Conservation (phyloP, 2,797 vertebrate species). For the Liasis olivaceus region DNA sequence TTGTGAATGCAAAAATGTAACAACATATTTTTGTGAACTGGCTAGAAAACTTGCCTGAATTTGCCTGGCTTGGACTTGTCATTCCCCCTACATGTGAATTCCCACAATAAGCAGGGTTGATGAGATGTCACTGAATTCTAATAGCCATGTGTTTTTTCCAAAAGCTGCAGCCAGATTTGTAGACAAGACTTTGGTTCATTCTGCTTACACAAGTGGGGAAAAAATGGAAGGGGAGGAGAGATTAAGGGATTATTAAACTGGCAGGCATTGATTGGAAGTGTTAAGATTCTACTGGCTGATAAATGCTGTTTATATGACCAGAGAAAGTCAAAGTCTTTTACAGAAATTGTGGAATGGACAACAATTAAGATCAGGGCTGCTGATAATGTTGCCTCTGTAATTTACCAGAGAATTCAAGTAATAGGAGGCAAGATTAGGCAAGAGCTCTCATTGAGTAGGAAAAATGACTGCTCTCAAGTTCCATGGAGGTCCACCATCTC, state of each 20-base stretch:
- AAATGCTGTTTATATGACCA: background rate
- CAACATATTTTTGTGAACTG: background rate
- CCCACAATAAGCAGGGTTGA: background rate
- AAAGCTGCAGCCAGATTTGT: background rate
- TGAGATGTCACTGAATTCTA: background rate
- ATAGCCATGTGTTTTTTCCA: background rate
- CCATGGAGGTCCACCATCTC: background rate
- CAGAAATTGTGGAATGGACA: background rate
- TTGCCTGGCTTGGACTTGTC: background rate
- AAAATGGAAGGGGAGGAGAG: background rate
- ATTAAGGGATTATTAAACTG: background rate
- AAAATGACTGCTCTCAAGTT: background rate
- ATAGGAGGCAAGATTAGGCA: background rate
- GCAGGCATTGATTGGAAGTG: background rate
- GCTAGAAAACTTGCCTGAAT: background rate
- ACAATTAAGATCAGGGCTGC: background rate
- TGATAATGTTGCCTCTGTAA: background rate
- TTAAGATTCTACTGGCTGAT: background rate
- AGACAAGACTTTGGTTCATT: background rate
- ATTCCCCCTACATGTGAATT: background rate
- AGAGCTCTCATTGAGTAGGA: background rate
- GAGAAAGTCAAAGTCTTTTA: background rate
- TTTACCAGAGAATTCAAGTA: background rate
- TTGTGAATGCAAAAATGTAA: background rate
- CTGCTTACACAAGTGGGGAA: background rate